Conservation (phyloP, 2,888 invertebrate species). For the Sicus ferrugineus region DNA sequence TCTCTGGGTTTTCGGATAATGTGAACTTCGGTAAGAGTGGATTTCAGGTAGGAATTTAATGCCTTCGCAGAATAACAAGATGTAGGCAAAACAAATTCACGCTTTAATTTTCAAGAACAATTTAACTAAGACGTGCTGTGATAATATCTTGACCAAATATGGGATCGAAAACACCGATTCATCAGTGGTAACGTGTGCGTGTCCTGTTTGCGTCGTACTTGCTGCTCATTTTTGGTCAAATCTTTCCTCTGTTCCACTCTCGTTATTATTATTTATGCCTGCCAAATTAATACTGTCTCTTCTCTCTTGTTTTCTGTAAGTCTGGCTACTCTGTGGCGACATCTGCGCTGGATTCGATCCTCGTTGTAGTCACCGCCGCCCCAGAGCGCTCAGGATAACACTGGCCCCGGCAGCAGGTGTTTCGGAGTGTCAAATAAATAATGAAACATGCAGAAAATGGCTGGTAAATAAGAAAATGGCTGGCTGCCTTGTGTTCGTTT, state of each 20-base stretch:
- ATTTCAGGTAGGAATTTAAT: too few relatives aligned
- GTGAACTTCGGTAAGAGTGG: too few relatives aligned
- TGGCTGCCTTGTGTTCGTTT: background rate
- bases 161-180: too few relatives aligned
- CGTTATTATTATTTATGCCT: too few relatives aligned
- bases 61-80: too few relatives aligned
- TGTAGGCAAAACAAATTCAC: too few relatives aligned
- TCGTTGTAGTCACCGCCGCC: background rate
- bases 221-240: background rate
- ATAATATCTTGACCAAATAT: too few relatives aligned
- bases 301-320: too few relatives aligned
- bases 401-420: background rate
- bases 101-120: too few relatives aligned
- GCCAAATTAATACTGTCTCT: too few relatives aligned
- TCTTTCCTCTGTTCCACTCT: background rate
- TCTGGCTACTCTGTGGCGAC: background rate
- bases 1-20: too few relatives aligned
- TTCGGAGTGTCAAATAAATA: background rate
- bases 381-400: background rate
- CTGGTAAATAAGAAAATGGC: background rate
- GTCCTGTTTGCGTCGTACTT: background rate
- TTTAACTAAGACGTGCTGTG: too few relatives aligned
- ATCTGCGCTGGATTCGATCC: background rate
- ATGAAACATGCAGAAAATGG: background rate
- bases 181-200: background rate